Evolutionary conservation across 2,888 invertebrate species (phyloP).

Genomic region (Sphecodes monilicornis): DNA sequence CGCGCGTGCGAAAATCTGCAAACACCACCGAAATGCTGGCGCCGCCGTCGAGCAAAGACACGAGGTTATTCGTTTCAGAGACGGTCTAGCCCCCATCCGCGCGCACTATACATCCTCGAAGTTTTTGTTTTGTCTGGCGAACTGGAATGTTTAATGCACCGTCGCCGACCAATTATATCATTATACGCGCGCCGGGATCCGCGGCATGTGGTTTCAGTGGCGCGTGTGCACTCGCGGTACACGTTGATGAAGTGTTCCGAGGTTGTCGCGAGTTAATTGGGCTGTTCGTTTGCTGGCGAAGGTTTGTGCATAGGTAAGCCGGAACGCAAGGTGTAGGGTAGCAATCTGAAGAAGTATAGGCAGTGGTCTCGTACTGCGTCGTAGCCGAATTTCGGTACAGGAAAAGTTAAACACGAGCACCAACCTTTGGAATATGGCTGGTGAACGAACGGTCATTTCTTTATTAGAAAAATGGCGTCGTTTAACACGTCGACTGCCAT

Average conservation of each 20-base stretch:
- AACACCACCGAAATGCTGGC: neutral
- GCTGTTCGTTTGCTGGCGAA: constrained; percentile 10
- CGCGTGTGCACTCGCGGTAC: constrained; percentile 6
- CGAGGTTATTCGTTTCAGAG: constrained; percentile 46
- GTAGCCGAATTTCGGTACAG: neutral
- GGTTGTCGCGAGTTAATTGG: constrained; percentile 33
- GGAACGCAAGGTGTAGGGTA: neutral
- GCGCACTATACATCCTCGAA: constrained; percentile 43
- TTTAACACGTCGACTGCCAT: too few species aligned
- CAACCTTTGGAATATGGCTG: neutral
- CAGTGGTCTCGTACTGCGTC: neutral
- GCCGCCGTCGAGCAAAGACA: constrained; percentile 40
- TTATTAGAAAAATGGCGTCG: too few species aligned
- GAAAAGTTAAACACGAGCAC: neutral
- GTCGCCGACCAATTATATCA: constrained; percentile 53
- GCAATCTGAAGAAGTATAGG: neutral
- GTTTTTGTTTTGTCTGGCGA: constrained; percentile 67
- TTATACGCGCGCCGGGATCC: constrained; percentile 42
- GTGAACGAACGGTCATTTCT: neutral
- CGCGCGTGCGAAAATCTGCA: too few species aligned
- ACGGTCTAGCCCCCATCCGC: constrained; percentile 61
- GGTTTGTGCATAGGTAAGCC: too few species aligned
- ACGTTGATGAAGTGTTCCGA: constrained; percentile 5
- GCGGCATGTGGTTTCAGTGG: constrained; percentile 39
- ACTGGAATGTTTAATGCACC: constrained; percentile 69